Conservation (phyloP, 2,797 vertebrate species). For the Hoplostethus mediterraneus region DNA sequence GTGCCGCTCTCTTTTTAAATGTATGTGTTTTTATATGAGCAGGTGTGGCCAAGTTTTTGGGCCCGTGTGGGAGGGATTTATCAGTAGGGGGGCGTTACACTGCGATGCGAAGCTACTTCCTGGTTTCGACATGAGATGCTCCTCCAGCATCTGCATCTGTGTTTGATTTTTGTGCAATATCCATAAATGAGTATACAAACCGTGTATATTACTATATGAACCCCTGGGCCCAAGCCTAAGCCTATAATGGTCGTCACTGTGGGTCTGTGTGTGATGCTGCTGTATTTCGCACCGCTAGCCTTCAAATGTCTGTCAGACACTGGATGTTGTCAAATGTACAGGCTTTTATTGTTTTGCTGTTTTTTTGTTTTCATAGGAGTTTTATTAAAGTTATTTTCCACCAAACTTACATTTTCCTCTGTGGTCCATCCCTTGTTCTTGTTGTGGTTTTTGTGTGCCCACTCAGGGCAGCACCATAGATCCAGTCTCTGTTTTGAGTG, state of each 20-base stretch:
- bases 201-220: slow-evolving; percentile 55
- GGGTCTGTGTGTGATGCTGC: slow-evolving; percentile 71
- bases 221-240: slow-evolving; percentile 50
- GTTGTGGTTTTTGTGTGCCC: slow-evolving; percentile 19
- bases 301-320: slow-evolving; percentile 80
- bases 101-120: slow-evolving; percentile 64
- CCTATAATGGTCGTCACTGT: slow-evolving; percentile 66
- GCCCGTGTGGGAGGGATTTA: slow-evolving; percentile 43
- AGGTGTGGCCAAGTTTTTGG: slow-evolving; percentile 45
- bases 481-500: slow-evolving; percentile 1
- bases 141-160: slow-evolving; percentile 68
- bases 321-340: slow-evolving; percentile 84
- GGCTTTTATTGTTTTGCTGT: slow-evolving; percentile 79
- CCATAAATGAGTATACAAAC: slow-evolving; percentile 60
- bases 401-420: slow-evolving; percentile 46
- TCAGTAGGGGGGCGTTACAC: slow-evolving; percentile 58
- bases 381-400: slow-evolving; percentile 87
- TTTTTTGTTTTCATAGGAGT: slow-evolving; percentile 79
- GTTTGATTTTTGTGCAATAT: slow-evolving; percentile 84
- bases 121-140: slow-evolving; percentile 62
- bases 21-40: slow-evolving; percentile 67
- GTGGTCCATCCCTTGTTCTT: slow-evolving; percentile 6
- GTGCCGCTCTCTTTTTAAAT: slow-evolving; percentile 60
- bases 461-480: background rate
- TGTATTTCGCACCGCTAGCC: slow-evolving; percentile 75